phyloP scores from a whole-genome alignment of 2,113 vertebrate genomes.

The Paramormyrops kingsleyae region DNA sequence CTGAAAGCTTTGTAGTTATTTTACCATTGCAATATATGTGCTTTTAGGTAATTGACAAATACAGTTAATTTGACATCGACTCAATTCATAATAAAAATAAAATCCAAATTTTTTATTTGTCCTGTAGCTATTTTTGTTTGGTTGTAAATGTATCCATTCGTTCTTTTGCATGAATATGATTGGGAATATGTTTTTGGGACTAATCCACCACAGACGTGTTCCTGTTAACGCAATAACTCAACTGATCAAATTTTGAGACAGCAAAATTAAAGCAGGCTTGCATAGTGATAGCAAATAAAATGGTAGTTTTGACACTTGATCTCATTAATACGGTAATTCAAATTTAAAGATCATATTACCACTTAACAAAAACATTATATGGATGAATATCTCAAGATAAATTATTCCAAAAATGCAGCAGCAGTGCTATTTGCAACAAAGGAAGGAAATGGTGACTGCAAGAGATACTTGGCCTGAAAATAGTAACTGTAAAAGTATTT shows the following conservation, averaged over 20 bases:
- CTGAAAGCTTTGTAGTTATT: neutral
- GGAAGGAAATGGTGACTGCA: neutral
- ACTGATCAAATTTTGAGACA: neutral
- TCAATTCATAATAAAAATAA: neutral
- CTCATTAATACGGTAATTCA: neutral
- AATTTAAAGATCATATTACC: neutral
- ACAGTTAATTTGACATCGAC: neutral
- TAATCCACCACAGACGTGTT: neutral
- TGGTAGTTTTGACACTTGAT: neutral
- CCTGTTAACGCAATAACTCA: neutral
- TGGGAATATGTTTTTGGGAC: neutral
- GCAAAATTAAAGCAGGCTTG: neutral
- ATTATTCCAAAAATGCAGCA: neutral
- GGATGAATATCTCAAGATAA: neutral
- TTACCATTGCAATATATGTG: neutral
- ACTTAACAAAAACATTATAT: neutral
- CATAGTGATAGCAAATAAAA: neutral
- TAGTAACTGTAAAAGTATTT: neutral
- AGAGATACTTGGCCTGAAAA: neutral
- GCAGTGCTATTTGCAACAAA: neutral
- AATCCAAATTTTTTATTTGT: neutral
- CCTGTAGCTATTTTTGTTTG: neutral
- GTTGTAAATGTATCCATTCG: neutral
- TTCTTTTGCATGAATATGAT: neutral
- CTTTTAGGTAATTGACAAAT: neutral